These are phyloP conservation scores for Echinops telfairi DNA, from an alignment of 2,113 vertebrate genomes.

Conservation along the genomic window DNA sequence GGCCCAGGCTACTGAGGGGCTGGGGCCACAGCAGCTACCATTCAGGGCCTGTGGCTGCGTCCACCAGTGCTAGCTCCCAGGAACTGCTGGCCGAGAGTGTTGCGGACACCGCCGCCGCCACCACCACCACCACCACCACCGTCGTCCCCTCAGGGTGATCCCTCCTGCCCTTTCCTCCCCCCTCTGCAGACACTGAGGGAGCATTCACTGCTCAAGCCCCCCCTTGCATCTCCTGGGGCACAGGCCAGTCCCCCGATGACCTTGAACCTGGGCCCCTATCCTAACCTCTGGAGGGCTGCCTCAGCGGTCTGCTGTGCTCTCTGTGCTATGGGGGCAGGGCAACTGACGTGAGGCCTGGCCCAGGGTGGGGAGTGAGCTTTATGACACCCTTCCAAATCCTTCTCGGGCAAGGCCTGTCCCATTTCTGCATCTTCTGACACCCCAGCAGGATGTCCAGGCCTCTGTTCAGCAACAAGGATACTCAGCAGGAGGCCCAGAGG, in stretches of 20 bases:
- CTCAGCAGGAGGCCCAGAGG: neutral
- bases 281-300: too few relatives aligned
- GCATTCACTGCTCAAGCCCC: neutral
- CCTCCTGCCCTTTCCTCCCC: neutral
- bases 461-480: accelerated
- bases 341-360: neutral
- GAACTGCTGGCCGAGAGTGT: neutral
- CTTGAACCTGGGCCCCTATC: too few relatives aligned
- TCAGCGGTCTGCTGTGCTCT: too few relatives aligned
- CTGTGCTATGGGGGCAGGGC: too few relatives aligned
- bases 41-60: neutral
- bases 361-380: accelerated
- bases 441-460: neutral
- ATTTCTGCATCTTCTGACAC: too few relatives aligned
- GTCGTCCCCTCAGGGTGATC: neutral
- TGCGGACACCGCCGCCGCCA: neutral
- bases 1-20: neutral
- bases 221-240: too few relatives aligned
- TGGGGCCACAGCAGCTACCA: neutral
- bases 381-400: neutral
- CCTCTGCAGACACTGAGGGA: accelerated
- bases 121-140: too few relatives aligned
- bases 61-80: neutral
- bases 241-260: too few relatives aligned
- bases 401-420: neutral